Evolutionary conservation across 2,797 vertebrate species (phyloP), one percentile per base, ranked within the genome.

Genomic region (Dermochelys coriacea): DNA sequence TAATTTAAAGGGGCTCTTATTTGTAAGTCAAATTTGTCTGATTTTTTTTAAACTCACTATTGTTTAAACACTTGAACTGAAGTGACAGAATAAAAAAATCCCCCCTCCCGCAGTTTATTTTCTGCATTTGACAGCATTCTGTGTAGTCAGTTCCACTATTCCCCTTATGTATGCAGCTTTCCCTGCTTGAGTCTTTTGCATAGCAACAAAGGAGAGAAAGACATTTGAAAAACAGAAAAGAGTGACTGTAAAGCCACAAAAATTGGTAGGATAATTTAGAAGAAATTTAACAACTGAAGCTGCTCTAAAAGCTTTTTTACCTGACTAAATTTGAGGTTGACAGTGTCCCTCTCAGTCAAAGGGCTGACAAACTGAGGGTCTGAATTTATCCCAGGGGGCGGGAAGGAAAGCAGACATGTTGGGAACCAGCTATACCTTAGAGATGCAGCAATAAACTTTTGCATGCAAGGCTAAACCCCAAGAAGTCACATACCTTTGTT

Each of bases 1-100:
- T 27, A 93, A 85, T 95, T 95, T 90, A 95, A 95, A 90, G 49
- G 64, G 92, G 68, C 59, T 29, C 78, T 54, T 71, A 84, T 16
- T 6, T 27, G 16, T 6, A 34, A 12, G 41, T 57, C 6, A 47
- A 23, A 31, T 77, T 49, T 49, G 15, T 77, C 14, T 49, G 6
- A 18, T 49, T 41, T 71, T 23, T 21, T 21, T 6, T 19, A 64
- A 64, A n/a, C 34, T 41, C 10, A 37, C 19, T 41, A 71, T 23
- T 71, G 19, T 71, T 68, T 71, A 86, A 82, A 94, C 82, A 21
- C 68, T 19, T n/a, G 80, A 92, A 59, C 52, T 51, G 82, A 91
- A 93, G 74, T 82, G 88, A 84, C 0, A 2, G 47, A 85, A 89
- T 3, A 19, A 23, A 37, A 34, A 34, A 21, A 47, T 90, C 41